These are phyloP conservation scores for Hemichromis elongatus DNA, from an alignment of 2,113 vertebrate species.

Conservation along the genomic window DNA sequence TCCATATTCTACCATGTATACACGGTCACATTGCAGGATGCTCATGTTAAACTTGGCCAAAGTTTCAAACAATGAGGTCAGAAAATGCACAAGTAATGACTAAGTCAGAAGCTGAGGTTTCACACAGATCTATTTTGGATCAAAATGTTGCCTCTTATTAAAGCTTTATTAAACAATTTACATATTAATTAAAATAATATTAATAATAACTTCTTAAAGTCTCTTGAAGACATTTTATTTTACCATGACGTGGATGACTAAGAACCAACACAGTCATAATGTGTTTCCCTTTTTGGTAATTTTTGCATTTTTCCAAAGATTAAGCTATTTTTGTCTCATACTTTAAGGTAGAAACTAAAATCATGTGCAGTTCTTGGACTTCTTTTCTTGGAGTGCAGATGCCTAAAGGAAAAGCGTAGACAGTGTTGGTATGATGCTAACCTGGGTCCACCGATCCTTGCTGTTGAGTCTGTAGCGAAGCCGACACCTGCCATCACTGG, in stretches of 20 bases:
- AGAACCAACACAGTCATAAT: not conserved
- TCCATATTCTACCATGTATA: not conserved
- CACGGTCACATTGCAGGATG: not conserved
- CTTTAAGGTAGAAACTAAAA: not conserved
- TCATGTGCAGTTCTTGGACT: not conserved
- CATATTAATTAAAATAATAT: too few species aligned
- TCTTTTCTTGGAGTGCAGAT: not conserved
- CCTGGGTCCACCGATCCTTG: not conserved
- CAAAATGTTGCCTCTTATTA: fast-evolving
- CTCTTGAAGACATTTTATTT: not conserved
- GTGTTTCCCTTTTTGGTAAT: not conserved
- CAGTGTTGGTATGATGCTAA: not conserved
- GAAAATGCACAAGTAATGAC: not conserved
- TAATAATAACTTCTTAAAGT: not conserved
- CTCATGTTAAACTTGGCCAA: too few species aligned
- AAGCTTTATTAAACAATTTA: not conserved
- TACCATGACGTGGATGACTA: not conserved
- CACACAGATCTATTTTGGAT: not conserved
- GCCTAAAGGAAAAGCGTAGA: not conserved
- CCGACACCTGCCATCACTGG: not conserved
- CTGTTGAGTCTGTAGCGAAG: not conserved
- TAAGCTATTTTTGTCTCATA: not conserved
- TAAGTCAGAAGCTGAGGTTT: not conserved
- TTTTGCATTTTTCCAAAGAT: not conserved
- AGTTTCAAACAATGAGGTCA: not conserved